Base-by-base conservation (phyloP, 1,140 invertebrate species). In the Mesaphorura yosii region DNA sequence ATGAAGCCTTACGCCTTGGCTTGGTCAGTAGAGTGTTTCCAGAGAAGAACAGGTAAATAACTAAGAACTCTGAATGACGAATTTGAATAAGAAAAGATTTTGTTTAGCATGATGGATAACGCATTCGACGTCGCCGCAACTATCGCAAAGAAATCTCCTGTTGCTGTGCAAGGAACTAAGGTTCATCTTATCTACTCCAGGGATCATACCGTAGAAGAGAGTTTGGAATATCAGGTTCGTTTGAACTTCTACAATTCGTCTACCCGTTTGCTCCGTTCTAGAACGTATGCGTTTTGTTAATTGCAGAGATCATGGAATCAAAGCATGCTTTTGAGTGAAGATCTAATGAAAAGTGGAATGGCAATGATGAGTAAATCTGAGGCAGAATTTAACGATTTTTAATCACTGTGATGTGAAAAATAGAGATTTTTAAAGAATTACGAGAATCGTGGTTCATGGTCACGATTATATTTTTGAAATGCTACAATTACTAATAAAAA, bases 161-260 rank as follows among this genome's bases (percentile, higher is more conserved):
- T 97, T 25, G 93, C 91, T 2, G 82, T 97, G 14, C 91, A 96
- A 71, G 80, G 79, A 7, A 86, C 86, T 1, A 98, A 98, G 69
- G 69, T 79, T 47, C 84, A 73, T 61, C 59, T 97, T 12, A 76
- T 88, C 28, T 94, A 88, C 71, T 87, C 90, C 3, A 73, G 88
- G 63, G 90, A 93, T 68, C 86, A 92, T 69, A 75, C 80, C 1
- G 84, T 87, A 19, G 75, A 84, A 60, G 84, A 93, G 59, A 83
- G 88, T 41, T 70, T 96, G 25, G 78, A 91, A 63, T 86, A 89
- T 67, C 82, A 92, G 72, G 88, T 92, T 74, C 80, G 80, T 20
- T 17, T 34, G 51, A 1, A 19, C 6, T 3, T 17, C 20, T 10
- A 62, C n/a, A 17, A 7, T 23, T 47, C 31, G 5, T 14, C 6